Evolutionary conservation across 2,888 invertebrate species (phyloP).

Genomic region (Drosophila borealis): DNA sequence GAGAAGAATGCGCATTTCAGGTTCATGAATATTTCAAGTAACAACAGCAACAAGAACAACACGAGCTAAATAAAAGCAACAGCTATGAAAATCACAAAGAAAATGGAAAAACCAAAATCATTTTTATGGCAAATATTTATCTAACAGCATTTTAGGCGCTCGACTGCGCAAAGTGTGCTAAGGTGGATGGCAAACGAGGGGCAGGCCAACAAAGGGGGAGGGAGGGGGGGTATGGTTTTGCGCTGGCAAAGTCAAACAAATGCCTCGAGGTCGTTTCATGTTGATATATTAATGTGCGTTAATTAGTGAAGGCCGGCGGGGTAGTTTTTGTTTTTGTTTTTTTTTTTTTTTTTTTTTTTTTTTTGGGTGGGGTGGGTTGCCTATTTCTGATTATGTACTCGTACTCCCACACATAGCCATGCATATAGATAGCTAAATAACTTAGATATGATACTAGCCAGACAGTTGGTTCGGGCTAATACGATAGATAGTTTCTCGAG

Average conservation of each 20-base stretch:
- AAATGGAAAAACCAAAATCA: constrained; percentile 58
- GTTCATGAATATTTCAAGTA: constrained; percentile 73
- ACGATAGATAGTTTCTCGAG: constrained; percentile 8
- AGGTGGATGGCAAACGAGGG: neutral
- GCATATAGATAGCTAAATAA: constrained; percentile 12
- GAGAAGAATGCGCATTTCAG: constrained; percentile 73
- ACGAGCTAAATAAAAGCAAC: constrained; percentile 29
- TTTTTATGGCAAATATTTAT: constrained; percentile 77
- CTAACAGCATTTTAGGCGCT: constrained; percentile 72
- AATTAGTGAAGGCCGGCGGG: constrained; percentile 63
- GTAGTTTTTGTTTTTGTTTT: too few relatives aligned
- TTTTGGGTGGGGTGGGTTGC: neutral
- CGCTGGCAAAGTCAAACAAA: constrained; percentile 67
- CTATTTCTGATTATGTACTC: constrained; percentile 41
- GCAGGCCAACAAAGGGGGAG: neutral
- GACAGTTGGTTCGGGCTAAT: constrained; percentile 6
- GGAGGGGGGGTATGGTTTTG: neutral
- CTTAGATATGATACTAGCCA: constrained; percentile 25
- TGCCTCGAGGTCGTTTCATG: constrained; percentile 73
- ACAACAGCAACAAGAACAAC: constrained; percentile 26
- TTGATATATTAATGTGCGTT: constrained; percentile 77
- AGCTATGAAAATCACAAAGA: constrained; percentile 45
- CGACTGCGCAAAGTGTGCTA: constrained; percentile 17
- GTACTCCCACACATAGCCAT: constrained; percentile 2
- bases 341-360: too few relatives aligned